phyloP scores from a whole-genome alignment of 2,113 vertebrate genomes.

The Orthonyx spaldingii region DNA sequence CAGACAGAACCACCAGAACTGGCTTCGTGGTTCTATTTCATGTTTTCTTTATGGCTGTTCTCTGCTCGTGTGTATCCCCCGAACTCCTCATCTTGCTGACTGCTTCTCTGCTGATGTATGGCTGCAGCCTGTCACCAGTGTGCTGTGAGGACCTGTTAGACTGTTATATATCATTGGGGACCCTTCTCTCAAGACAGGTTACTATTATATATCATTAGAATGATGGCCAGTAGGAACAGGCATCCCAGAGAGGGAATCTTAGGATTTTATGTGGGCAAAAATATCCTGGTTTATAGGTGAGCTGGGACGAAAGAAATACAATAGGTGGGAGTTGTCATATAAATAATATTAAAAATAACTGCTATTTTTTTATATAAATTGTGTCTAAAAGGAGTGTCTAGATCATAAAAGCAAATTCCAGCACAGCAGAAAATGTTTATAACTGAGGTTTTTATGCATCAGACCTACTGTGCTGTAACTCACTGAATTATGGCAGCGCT shows the following conservation, averaged over 20 bases:
- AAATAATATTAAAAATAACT: background rate
- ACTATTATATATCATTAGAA: slow-evolving; percentile 61
- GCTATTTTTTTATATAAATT: background rate
- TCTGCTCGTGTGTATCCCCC: background rate
- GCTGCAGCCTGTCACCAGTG: background rate
- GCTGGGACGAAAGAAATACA: background rate
- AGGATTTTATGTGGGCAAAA: background rate
- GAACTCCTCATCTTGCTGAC: slow-evolving; percentile 13
- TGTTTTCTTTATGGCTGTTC: background rate
- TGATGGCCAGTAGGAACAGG: background rate
- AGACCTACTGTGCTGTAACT: background rate
- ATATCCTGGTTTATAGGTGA: background rate
- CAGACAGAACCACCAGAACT: background rate
- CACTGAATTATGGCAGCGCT: background rate
- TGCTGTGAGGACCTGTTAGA: slow-evolving; percentile 25
- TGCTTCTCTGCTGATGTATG: slow-evolving; percentile 33
- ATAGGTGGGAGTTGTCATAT: background rate
- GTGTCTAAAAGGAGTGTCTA: background rate
- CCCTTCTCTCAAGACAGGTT: slow-evolving; percentile 37
- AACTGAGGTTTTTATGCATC: background rate
- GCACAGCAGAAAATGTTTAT: background rate
- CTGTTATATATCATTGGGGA: slow-evolving; percentile 30
- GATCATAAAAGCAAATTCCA: background rate
- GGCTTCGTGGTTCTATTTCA: background rate
- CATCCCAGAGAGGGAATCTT: slow-evolving; percentile 12